Evolutionary conservation across 2,888 invertebrate species (phyloP), one percentile per base, ranked within the genome.

Genomic region (Melinaea menophilus): DNA sequence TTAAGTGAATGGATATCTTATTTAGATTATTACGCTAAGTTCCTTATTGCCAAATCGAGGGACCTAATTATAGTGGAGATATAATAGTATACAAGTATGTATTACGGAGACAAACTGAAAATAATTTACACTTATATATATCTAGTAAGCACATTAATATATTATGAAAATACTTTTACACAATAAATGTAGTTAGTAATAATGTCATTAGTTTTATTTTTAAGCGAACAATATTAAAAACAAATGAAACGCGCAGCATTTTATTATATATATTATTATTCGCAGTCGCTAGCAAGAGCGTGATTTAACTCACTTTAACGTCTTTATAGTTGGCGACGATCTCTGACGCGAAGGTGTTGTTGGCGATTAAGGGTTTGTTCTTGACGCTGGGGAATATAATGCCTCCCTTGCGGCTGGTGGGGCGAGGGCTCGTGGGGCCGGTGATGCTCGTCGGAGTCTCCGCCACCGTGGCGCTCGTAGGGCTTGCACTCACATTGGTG

Each of bases 321-420:
- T 96, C 96, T 88, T 95, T 96, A 79, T 95, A 92, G 85, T 92
- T 94, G 72, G 94, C 92, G 72, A 95, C 91, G 75, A 94, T 91
- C 79, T 96, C 96, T 9, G 95, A 95, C 56, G 95, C 92, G 82
- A 96, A 96, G 58, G 95, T 95, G 71, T 95, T 95, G 88, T 96
- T 96, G 62, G 95, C 94, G 66, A 95, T 93, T 70, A 95, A 94
- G 33, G 97, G 97, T 75, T 97, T 97, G 84, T 97, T 97, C 87
- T 97, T 97, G 59, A 97, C 95, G 80, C 96, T 96, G 9, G 97
- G 97, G 87, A 97, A 97, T 82, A 97, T 97, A 74, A 97, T 94
- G 65, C 96, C 95, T 48, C 96, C 95, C 85, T 96, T 96, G 69
- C 95, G 92, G 65, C 79, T 83, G 70, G 81, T 71, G 64, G 86